Conservation (phyloP, 30 jellyfish, hydroid and myxozoan genomes). For the Hydra vulgaris region DNA sequence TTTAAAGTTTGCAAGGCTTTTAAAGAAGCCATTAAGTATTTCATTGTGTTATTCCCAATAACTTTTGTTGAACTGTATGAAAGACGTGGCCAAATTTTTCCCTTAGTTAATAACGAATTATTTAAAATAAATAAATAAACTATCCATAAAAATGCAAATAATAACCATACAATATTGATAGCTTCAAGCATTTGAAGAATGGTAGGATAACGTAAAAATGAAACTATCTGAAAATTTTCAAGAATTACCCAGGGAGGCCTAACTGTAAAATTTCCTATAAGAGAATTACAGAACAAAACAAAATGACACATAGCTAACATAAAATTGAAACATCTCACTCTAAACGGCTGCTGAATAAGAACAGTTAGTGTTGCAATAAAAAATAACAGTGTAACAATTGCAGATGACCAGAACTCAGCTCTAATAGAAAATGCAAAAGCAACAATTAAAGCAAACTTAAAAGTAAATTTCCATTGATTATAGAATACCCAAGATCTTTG, state of each 20-base stretch:
- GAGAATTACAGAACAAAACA: conserved; percentile 51
- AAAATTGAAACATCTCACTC: conserved; percentile 67
- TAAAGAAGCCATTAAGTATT: conserved; percentile 69
- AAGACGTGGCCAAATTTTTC: conserved; percentile 73
- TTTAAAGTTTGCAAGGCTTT: conserved; percentile 79
- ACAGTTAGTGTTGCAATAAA: conserved; percentile 42
- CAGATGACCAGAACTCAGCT: conserved; percentile 69
- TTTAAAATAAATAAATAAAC: conserved; percentile 42
- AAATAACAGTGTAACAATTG: conserved; percentile 53
- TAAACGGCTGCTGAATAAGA: conserved; percentile 54
- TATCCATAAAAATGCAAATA: conserved; percentile 47
- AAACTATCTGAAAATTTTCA: conserved; percentile 59
- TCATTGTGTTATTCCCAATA: conserved; percentile 77
- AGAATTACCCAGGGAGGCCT: conserved; percentile 95
- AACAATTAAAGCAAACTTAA: conserved; percentile 44
- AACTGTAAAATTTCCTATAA: conserved; percentile 71
- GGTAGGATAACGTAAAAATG: conserved; percentile 78
- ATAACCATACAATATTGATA: conserved; percentile 56
- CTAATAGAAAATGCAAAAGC: conserved; percentile 64
- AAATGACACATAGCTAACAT: conserved; percentile 50
- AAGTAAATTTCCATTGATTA: conserved; percentile 66
- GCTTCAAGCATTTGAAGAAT: conserved; percentile 57
- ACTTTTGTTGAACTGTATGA: conserved; percentile 62
- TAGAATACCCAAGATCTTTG: conserved; percentile 71
- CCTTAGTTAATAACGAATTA: conserved; percentile 37